Percentiles rank a stretch among this genome's conserved stretches.
phyloP scores from a whole-genome alignment of 2,113 vertebrate genomes.

The Machaerirhynchus nigripectus region DNA sequence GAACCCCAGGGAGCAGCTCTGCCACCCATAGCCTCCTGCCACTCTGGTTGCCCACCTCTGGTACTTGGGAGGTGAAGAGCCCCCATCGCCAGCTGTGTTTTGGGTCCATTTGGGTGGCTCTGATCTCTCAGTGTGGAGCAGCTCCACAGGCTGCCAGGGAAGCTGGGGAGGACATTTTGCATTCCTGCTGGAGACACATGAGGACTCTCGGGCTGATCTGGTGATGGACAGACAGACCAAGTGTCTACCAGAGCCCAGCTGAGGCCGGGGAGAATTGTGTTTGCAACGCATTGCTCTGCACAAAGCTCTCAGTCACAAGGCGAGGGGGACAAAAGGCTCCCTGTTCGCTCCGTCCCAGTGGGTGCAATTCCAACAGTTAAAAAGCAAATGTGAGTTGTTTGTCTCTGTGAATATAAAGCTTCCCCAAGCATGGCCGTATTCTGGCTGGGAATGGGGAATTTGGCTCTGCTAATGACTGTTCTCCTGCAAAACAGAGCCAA shows the following conservation, averaged over 20 bases:
- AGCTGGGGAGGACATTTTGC: background rate
- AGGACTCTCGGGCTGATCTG: background rate
- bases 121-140: background rate
- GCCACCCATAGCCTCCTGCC: fast-evolving
- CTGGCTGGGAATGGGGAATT: constrained; percentile 15
- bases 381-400: constrained; percentile 41
- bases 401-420: constrained; percentile 40
- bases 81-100: background rate
- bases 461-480: constrained; percentile 27
- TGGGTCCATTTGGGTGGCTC: background rate
- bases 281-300: constrained; percentile 45
- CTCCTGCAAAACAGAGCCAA: background rate
- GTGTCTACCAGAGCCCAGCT: constrained; percentile 43
- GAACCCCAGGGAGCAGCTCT: background rate
- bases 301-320: constrained; percentile 55
- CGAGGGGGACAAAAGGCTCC: constrained; percentile 52
- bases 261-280: constrained; percentile 53
- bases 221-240: constrained; percentile 38
- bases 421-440: constrained; percentile 14
- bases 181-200: background rate
- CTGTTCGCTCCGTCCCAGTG: constrained; percentile 48
- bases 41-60: background rate
- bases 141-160: background rate
- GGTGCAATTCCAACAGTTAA: constrained; percentile 42
- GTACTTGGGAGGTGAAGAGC: background rate